These are phyloP conservation scores for Sinohyriopsis cumingii DNA, from an alignment of 2,888 invertebrate species.

Conservation along the genomic window DNA sequence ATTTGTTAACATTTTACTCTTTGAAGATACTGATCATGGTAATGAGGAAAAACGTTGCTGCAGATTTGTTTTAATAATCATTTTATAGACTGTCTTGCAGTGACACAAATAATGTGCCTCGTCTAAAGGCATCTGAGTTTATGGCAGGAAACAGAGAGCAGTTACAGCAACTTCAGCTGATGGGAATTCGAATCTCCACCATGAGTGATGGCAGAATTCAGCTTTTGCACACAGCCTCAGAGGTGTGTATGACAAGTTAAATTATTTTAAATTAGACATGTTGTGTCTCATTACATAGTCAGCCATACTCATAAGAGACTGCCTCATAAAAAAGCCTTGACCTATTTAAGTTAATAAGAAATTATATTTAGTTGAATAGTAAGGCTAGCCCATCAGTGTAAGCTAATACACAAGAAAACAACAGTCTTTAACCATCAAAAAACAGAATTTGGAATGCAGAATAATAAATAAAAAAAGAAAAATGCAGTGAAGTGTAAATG, in stretches of 20 bases:
- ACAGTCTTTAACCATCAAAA: no score
- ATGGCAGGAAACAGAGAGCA: slow-evolving; percentile 90
- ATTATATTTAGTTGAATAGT: no score
- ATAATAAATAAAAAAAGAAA: no score
- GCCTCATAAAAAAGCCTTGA: background rate
- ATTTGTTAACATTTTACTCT: no score
- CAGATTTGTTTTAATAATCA: no score
- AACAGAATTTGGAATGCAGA: no score
- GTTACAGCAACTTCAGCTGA: slow-evolving; percentile 87
- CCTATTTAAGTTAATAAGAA: background rate
- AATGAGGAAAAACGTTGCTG: no score
- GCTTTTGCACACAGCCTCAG: slow-evolving; percentile 85
- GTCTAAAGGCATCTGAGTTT: slow-evolving; percentile 73
- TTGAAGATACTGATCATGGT: no score
- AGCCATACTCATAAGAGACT: background rate
- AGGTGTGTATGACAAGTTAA: slow-evolving; percentile 76
- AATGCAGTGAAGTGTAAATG: no score
- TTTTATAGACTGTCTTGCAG: no score
- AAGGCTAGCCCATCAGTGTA: no score
- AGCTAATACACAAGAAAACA: no score
- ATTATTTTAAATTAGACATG: background rate
- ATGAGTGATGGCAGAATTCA: slow-evolving; percentile 93
- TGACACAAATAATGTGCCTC: slow-evolving; percentile 17
- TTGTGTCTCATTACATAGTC: background rate
- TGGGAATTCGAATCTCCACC: slow-evolving; percentile 95